Conservation (phyloP, 2,113 vertebrate species). For the Peromyscus leucopus region DNA sequence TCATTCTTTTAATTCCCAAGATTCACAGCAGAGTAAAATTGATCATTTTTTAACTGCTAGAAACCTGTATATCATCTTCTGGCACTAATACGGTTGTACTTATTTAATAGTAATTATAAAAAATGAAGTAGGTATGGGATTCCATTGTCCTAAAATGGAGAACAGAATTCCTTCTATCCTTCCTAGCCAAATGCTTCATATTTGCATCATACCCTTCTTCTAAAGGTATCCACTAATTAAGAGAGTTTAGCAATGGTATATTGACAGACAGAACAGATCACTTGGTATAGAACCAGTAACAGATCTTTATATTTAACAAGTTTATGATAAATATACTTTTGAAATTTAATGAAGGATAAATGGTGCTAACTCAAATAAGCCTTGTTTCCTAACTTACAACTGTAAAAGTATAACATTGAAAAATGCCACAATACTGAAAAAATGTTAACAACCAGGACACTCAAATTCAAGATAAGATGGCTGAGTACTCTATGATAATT, state of each 20-base stretch:
- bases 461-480: neutral
- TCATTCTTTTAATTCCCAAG: too few relatives aligned
- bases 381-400: neutral
- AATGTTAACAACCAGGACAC: neutral
- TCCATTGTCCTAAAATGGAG: neutral
- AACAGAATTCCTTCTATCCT: neutral
- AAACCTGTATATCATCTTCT: neutral
- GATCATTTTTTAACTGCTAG: neutral
- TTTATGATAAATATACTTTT: neutral
- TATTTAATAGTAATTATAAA: neutral
- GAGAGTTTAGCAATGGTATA: neutral
- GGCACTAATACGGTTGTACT: too few relatives aligned
- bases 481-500: neutral
- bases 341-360: neutral
- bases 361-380: neutral
- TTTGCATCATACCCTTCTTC: neutral
- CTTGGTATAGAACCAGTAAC: neutral
- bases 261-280: neutral
- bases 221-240: neutral
- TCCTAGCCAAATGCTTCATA: neutral
- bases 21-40: neutral
- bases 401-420: neutral
- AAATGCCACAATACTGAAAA: neutral
- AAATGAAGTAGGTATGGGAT: neutral
- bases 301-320: neutral